Evolutionary conservation across 2,113 vertebrate species (phyloP), one percentile per base, ranked within the genome.

Genomic region (Archilochus colubris): DNA sequence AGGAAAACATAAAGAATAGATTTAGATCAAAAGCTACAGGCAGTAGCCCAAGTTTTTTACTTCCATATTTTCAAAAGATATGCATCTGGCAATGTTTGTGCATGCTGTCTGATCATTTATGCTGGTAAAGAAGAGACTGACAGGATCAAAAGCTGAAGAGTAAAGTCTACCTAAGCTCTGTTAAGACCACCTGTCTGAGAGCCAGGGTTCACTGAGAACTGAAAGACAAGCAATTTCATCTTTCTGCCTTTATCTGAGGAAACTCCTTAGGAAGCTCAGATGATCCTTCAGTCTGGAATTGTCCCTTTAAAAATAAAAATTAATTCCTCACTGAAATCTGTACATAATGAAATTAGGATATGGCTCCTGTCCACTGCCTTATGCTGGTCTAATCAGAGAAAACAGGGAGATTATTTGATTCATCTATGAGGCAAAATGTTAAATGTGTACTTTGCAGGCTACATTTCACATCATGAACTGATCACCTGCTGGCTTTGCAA

Each of bases 31-130:
- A 95, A 91, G 57, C 54, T 68, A 74, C 28, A 89, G 23, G 48
- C 82, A 76, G 72, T n/a, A 94, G 12, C n/a, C 13, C 27, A 70
- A 82, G 27, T 89, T 93, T 87, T 74, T 94, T 4, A 63, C 91
- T 94, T 86, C 61, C n/a, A 8, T 88, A 75, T 88, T 86, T 93
- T 88, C 79, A 67, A 64, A 86, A 90, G 68, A 51, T 91, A 82
- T 86, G 91, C 87, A 89, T 67, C 85, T 46, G 64, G 44, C 57
- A 54, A 77, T 93, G 73, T 94, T 94, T 88, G 93, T 91, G 93
- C 68, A 91, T 97, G 91, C 76, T 94, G 68, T 91, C 91, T 95
- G 94, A 95, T 96, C 87, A 67, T 82, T 94, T 94, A 86, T 93
- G 85, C 93, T 58, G 31, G 92, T 86, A 88, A 90, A 88, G 69